Conservation (phyloP, 2,797 vertebrate species). For the Crocidura indochinensis region DNA sequence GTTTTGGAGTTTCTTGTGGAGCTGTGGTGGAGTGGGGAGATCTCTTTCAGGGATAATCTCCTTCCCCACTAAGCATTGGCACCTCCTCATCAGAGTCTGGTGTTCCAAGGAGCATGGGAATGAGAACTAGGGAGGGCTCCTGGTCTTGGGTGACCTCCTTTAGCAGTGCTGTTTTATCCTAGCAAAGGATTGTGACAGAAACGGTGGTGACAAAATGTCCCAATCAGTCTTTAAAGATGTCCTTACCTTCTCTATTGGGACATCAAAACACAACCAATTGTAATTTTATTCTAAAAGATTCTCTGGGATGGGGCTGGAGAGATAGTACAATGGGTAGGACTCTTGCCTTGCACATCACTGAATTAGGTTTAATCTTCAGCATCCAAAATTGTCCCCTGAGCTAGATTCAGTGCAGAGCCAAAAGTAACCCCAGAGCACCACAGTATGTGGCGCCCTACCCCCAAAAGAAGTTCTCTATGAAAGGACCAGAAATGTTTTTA, state of each 20-base stretch:
- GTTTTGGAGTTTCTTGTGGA: conserved; percentile 84
- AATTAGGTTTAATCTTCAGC: no score
- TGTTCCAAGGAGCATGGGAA: background rate
- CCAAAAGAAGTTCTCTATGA: background rate
- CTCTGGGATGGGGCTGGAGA: no score
- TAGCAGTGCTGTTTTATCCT: conserved; percentile 28
- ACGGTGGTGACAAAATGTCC: background rate
- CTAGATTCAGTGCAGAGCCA: no score
- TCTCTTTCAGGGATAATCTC: conserved; percentile 79
- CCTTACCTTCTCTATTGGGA: background rate
- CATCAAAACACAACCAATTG: background rate
- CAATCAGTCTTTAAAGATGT: conserved; percentile 7
- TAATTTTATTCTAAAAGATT: conserved; percentile 1
- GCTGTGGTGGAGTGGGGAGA: conserved; percentile 69
- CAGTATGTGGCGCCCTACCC: no score
- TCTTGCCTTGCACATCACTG: no score
- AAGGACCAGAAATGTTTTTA: conserved; percentile 21
- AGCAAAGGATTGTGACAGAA: background rate
- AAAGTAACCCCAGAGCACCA: no score
- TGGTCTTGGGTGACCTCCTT: conserved; percentile 20
- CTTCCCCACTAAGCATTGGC: conserved; percentile 79
- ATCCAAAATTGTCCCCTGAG: no score
- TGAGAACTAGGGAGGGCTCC: background rate
- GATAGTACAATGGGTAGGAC: no score
- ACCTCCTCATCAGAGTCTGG: conserved; percentile 69